These are phyloP conservation scores for Pandion haliaetus DNA, from an alignment of 2,113 vertebrate species.

Conservation along the genomic window DNA sequence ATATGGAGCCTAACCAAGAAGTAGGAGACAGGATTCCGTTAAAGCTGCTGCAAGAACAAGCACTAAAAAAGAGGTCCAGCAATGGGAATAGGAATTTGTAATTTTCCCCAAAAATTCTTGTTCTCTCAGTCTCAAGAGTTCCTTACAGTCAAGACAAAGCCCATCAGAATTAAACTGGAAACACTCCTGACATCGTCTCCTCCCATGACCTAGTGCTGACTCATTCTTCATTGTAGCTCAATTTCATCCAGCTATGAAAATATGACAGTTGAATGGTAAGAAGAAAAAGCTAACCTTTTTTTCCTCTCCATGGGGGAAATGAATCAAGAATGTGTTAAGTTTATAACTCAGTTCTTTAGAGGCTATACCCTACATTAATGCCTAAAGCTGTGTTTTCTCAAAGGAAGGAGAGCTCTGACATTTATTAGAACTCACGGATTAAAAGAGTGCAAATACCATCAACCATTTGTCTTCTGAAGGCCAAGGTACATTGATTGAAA, in stretches of 20 bases:
- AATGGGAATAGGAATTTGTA: not conserved
- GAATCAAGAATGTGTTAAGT: not conserved
- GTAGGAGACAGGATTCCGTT: not conserved
- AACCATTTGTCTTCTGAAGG: not conserved
- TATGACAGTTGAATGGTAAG: not conserved
- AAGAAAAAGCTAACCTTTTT: not conserved
- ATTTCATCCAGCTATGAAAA: not conserved
- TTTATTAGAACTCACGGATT: not conserved
- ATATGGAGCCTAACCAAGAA: not conserved
- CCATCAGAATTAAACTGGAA: not conserved
- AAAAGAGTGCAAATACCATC: not conserved
- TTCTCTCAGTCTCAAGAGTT: not conserved
- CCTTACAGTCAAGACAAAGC: not conserved
- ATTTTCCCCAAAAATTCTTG: not conserved
- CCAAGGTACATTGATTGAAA: not conserved
- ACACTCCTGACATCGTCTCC: not conserved
- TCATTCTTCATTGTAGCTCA: not conserved
- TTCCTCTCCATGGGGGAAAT: not conserved
- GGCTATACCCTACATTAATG: not conserved
- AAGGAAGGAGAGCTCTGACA: not conserved
- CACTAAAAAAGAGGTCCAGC: not conserved
- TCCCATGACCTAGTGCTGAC: not conserved
- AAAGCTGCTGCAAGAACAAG: not conserved
- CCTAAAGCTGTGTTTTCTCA: not conserved
- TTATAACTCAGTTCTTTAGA: not conserved